Evolutionary conservation across 2,113 vertebrate genomes (phyloP), one percentile per base, ranked within the genome.

Genomic region (Thryonomys swinderianus): DNA sequence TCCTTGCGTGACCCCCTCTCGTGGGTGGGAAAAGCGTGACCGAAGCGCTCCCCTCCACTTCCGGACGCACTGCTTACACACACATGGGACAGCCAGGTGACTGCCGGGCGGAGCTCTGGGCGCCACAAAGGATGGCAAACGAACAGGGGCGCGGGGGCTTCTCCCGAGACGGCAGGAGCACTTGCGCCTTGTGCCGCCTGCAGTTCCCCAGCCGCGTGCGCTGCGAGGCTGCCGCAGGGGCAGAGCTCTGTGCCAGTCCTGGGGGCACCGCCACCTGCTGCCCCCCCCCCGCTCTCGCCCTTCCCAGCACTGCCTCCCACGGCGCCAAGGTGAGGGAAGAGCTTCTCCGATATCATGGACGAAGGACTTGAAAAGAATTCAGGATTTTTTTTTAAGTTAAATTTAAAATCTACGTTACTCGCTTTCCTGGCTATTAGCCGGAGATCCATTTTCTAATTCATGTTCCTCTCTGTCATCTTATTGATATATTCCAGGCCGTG

Each of bases 391-490:
- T 55, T 91, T 20, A 30, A 87, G 34, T 80, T 85, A 91, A 86
- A 93, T 87, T 45, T 40, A 61, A 86, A 61, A 74, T 18, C 51
- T 48, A 4, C 62, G 13, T 48, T 62, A 12, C 40, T 73, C n/a
- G 57, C 85, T 20, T 53, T 57, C 85, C 74, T 55, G 53, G 80
- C 86, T 85, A 30, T 76, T 76, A 93, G 85, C 86, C 85, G 82
- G 62, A 45, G 95, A 94, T 96, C 86, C 40, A 57, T 96, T 74
- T 96, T 93, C 91, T 91, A 67, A 94, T 79, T 83, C 82, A 71
- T 79, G 87, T 37, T 88, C 67, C 67, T 95, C 53, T 53, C 17
- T 95, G 80, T 91, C 86, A 62, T 90, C 90, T 91, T 96, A 59
- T 79, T 91, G 87, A 96, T 94, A 95, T 45, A 80, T 42, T 42